phyloP scores from a whole-genome alignment of 2,113 vertebrate species.

The Oncorhynchus masou region DNA sequence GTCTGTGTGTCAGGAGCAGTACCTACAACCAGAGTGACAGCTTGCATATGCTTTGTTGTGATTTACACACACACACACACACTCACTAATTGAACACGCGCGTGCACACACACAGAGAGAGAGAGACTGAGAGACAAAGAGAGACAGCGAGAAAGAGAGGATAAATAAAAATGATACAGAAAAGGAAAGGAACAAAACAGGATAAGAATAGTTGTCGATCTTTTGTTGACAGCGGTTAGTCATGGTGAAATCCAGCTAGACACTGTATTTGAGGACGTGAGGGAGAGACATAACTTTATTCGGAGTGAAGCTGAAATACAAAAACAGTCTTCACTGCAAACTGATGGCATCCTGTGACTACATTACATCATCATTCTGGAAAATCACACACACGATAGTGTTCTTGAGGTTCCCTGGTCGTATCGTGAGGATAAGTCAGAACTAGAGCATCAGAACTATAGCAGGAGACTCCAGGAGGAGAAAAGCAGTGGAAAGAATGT shows the following conservation, averaged over 20 bases:
- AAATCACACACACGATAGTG: background rate
- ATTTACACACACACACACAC: no score
- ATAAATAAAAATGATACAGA: background rate
- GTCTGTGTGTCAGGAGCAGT: constrained; percentile 40
- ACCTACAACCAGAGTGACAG: constrained; percentile 37
- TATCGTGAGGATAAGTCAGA: background rate
- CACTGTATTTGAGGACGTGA: background rate
- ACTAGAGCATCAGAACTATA: background rate
- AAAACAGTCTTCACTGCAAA: background rate
- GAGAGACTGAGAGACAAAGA: no score
- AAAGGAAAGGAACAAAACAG: background rate
- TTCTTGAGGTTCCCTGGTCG: background rate
- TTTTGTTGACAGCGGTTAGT: background rate
- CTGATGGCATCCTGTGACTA: background rate
- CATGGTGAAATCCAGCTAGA: background rate
- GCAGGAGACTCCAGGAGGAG: background rate
- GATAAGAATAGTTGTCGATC: background rate
- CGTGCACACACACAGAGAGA: no score
- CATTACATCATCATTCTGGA: background rate
- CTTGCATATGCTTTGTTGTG: background rate
- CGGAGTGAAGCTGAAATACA: background rate
- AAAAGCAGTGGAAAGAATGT: constrained; percentile 1
- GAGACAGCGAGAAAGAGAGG: background rate
- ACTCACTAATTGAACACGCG: no score
- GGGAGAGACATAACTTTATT: background rate